These are phyloP conservation scores for Pterocles gutturalis DNA, from an alignment of 2,113 vertebrate species.

Conservation along the genomic window DNA sequence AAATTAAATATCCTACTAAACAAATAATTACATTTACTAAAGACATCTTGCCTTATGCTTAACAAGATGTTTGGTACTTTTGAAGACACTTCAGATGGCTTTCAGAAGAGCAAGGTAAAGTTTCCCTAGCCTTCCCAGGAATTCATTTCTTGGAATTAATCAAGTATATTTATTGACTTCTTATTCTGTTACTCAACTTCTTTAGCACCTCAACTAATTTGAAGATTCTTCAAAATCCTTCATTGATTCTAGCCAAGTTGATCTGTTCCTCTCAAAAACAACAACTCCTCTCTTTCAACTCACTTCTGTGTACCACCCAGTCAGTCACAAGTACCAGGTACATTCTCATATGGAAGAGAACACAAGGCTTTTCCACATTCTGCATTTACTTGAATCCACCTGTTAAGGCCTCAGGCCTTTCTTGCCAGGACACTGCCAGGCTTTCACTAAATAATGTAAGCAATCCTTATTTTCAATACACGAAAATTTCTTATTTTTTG, in stretches of 20 bases:
- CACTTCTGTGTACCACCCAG: background rate
- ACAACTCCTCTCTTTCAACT: background rate
- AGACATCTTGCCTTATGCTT: background rate
- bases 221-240: background rate
- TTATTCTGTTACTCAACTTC: background rate
- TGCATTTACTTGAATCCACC: background rate
- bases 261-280: background rate
- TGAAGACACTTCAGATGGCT: background rate
- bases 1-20: background rate
- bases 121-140: background rate
- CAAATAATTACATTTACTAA: background rate
- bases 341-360: accelerated
- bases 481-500: background rate
- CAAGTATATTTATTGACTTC: background rate
- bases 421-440: background rate
- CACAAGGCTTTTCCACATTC: background rate
- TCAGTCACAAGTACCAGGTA: background rate
- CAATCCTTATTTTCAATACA: background rate
- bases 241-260: background rate
- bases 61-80: background rate
- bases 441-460: background rate
- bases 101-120: background rate
- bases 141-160: background rate
- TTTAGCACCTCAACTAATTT: background rate
- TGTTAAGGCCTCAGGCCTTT: background rate